Evolutionary conservation across 2,888 invertebrate species (phyloP), one percentile per base, ranked within the genome.

Genomic region (Ctenicera cuprea): DNA sequence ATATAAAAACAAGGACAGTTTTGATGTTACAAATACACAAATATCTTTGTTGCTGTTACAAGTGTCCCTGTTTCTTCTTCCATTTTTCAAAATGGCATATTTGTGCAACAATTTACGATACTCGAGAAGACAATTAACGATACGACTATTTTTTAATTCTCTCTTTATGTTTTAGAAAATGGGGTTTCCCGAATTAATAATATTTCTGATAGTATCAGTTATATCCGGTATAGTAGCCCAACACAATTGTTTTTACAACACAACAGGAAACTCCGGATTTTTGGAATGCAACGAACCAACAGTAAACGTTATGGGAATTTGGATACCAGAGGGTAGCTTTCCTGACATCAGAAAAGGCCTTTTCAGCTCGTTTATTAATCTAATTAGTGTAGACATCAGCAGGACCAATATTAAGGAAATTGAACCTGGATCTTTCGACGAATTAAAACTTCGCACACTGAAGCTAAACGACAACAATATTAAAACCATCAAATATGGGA

Each of bases 341-440:
- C 37, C 52, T 14, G 22, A n/a, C 37, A 9, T 54, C 0, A 14
- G 3, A n/a, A 14, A 3, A 11, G 26, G n/a, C 1, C 1, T 26
- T 14, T 30, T 54, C 14, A 14, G 3, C 9, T 3, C 54, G n/a
- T 54, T 54, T 14, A 16, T 16, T 2, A 48, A 16, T 20, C 0
- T 48, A 48, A 20, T 11, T 3, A n/a, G 9, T 5, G 12, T 65
- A 8, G 37, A 38, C 16, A 12, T 65, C 0, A 52, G 52, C n/a
- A 22, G 5, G 0, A 52, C n/a, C 11, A 8, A 11, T n/a, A 16
- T 54, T 0, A 22, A 65, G 7, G n/a, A 9, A 2, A 38, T 65
- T 20, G 37, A 65, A 20, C 38, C 52, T 12, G 67, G 67, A 14
- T 84, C 7, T 71, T 74, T 12, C 67, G 79, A 20, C 5, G 71